Evolutionary conservation across 2,888 invertebrate species (phyloP), one percentile per base, ranked within the genome.

Genomic region (Dryocosmus kuriphilus): DNA sequence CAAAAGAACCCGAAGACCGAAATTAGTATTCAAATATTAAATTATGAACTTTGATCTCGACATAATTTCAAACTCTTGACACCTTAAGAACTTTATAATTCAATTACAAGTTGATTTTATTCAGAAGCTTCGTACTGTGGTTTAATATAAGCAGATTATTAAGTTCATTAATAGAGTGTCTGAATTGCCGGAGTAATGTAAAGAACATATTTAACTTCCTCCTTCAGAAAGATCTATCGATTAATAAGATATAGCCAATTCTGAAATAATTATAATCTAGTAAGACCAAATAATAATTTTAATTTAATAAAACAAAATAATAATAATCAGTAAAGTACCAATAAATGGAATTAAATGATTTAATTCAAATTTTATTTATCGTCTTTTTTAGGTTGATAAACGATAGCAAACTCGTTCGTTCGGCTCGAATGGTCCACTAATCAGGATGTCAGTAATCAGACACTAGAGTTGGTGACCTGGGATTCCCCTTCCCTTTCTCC

Each of bases 401-500:
- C 46, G 27, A 22, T 67, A 51, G 27, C n/a, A 30, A 71, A 27
- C 30, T 46, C n/a, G 46, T 71, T 55, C 71, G 51, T 71, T 71
- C 14, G 46, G 30, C 27, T 71, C 71, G 51, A 71, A 71, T 46
- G 32, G 51, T 71, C 30, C 61, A 19, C 61, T 80, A 80, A 80
- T 78, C 80, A 82, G 82, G 82, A 82, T 82, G 82, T 80, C 55
- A 82, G 79, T 79, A 82, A 82, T 82, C 82, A 82, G 77, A 67
- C 38, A 71, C 75, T 79, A 67, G 32, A 75, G 79, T 76, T 80
- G 77, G 77, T 82, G 77, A 74, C 78, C 73, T 46, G 79, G 79
- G 55, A 78, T 80, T 73, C 75, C 46, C 67, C 24, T 46, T 51
- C 67, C 41, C 46, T 67, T 27, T 62, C 71, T 62, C 74, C 60